A percentile compares a stretch with the other conserved stretches of the same genome.
Evolutionary conservation across 2,888 invertebrate genomes (phyloP).

Genomic region (Hyposoter dolosus): DNA sequence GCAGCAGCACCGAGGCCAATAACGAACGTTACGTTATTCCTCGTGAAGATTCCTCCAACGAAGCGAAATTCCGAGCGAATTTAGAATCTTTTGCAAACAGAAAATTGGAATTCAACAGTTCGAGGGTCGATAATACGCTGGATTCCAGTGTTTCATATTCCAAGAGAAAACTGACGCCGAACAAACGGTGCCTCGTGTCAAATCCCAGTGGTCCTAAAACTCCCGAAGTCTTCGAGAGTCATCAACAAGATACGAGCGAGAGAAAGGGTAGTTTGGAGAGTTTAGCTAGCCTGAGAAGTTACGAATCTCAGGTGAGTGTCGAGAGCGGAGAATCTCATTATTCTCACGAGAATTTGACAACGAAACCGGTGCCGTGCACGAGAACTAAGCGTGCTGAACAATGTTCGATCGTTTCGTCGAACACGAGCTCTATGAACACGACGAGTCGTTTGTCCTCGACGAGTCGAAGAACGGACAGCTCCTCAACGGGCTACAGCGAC

Average conservation of each 20-base stretch:
- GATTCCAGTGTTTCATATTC: slow-evolving; percentile 82
- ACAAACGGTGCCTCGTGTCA: slow-evolving; percentile 78
- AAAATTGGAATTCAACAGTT: slow-evolving; percentile 7
- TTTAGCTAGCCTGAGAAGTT: slow-evolving; percentile 85
- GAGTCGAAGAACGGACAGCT: slow-evolving; percentile 81
- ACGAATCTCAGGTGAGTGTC: slow-evolving; percentile 85
- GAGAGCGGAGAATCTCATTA: slow-evolving; percentile 83
- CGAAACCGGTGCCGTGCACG: slow-evolving; percentile 81
- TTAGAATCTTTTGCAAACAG: slow-evolving; percentile 15
- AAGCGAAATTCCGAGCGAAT: background rate
- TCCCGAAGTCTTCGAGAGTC: slow-evolving; percentile 75
- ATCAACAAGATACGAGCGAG: slow-evolving; percentile 77
- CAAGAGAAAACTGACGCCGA: slow-evolving; percentile 81
- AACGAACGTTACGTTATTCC: slow-evolving; percentile 39
- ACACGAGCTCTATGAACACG: slow-evolving; percentile 74
- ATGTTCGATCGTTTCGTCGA: slow-evolving; percentile 72
- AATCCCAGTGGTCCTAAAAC: slow-evolving; percentile 62
- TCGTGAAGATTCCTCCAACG: slow-evolving; percentile 20
- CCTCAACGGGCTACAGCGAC: slow-evolving; percentile 84
- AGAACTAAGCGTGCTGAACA: slow-evolving; percentile 81
- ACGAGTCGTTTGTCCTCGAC: slow-evolving; percentile 77
- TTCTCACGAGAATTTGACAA: slow-evolving; percentile 77
- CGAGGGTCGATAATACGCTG: slow-evolving; percentile 70
- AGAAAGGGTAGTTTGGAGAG: slow-evolving; percentile 87
- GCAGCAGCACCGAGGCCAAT: background rate